Evolutionary conservation across 1,140 invertebrate species (phyloP), one percentile per base, ranked within the genome.

Genomic region (Aphidius ervi): DNA sequence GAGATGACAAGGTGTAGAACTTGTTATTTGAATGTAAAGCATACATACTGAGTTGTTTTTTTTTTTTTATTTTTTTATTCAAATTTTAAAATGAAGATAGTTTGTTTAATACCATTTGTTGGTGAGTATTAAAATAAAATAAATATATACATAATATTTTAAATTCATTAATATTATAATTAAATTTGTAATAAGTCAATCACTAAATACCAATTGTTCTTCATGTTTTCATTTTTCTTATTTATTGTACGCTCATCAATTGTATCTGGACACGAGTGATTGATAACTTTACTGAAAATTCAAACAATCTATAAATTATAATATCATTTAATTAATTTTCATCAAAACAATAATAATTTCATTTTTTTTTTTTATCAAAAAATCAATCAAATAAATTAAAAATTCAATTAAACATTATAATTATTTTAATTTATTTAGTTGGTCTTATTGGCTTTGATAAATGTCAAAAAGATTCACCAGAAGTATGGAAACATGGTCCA

Each of bases 211-310:
- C 65, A 96, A 82, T 74, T 97, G 94, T 81, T 99, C 97, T 75
- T 98, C 53, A 98, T 82, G 78, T 99, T 99, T 82, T 99, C 97
- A 69, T 92, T 95, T 79, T 96, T 97, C 81, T 97, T 98, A 82
- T 99, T 99, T 66, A 99, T 97, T 37, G 94, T 94, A 54, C 97
- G 83, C 80, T 99, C 96, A 79, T 99, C 97, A 71, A 99, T 99
- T 6, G 97, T 99, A 72, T 98, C 95, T 47, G 96, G 94, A 71
- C 95, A 97, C 6, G 97, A 97, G 74, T 98, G 91, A 79, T 99
- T 99, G 70, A 99, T 98, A 55, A 99, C 90, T 89, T 99, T 99
- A 79, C 95, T 97, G 81, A 42, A 84, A 82, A 45, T 45, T 16
- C 16, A 16, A 16, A 16, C 16, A 16, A 16, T 16, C 16, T 16